Base-by-base conservation (phyloP, 2,888 invertebrate genomes). In the Linyphia triangularis region DNA sequence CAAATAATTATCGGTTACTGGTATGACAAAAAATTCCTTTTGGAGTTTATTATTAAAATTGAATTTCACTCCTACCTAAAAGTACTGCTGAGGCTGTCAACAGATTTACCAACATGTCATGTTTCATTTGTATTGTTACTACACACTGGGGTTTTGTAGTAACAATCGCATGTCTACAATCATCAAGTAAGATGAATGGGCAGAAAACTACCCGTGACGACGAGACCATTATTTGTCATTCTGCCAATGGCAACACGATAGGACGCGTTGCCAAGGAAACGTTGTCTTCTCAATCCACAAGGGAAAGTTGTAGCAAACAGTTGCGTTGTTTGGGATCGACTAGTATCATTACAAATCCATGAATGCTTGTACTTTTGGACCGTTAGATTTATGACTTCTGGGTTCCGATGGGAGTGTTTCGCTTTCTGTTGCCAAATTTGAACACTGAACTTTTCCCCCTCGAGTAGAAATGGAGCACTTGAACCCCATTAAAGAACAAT, bases 191-290 rank as follows among this genome's bases (percentile, higher is more conserved):
- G 85, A 79, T 77, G 57, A 69, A 84, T 84, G 37, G 24, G 59
- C 67, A 51, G n/a, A n/a, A 43, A 59, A 81, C 57, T 24, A 59
- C 69, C 33, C 57, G 77, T 57, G 72, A 26, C 26, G 79, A 79
- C 85, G 63, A 16, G 40, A 19, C 28, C 73, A 37, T 78, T 86
- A 86, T 86, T 86, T 73, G 33, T 86, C 85, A 79, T 73, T 63
- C 57, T 86, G 73, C 57, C 85, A 72, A 51, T 73, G 79, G 79
- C 72, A 79, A 73, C 85, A 63, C 59, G 69, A 70, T 59, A 22
- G 19, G 67, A 33, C 57, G 6, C 43, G 85, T 86, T 51, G 79
- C 73, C 57, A 37, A 73, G 65, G 79, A n/a, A 65, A 86, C 85
- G 3, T 6, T 22, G 69, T 67, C 57, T 85, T 75, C 28, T 2